Conservation (phyloP, 2,113 vertebrate genomes). For the Otolemur garnettii region DNA sequence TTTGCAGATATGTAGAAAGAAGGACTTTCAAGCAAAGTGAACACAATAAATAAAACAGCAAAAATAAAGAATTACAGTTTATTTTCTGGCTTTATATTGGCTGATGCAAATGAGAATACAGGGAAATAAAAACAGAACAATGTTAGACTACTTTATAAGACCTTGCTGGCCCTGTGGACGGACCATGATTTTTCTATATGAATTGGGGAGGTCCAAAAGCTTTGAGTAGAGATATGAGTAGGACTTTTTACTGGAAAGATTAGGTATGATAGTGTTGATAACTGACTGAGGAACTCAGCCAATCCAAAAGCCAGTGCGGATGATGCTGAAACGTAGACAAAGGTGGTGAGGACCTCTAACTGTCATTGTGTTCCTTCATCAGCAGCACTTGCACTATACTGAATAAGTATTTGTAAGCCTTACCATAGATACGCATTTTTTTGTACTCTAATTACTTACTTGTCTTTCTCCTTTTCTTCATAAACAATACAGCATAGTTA, state of each 20-base stretch:
- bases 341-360: too few species aligned
- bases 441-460: background rate
- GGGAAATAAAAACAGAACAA: background rate
- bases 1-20: background rate
- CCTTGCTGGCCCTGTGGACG: background rate
- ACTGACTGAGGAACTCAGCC: background rate
- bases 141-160: background rate
- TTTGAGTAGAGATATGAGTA: background rate
- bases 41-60: background rate
- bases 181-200: background rate
- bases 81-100: background rate
- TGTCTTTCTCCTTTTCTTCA: background rate
- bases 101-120: background rate
- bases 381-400: background rate
- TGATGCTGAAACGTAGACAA: background rate
- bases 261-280: too few species aligned
- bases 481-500: background rate
- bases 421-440: background rate
- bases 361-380: background rate
- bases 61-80: background rate
- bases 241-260: background rate
- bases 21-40: background rate
- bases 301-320: background rate
- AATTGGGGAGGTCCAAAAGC: background rate
- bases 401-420: background rate